Percentiles rank a stretch among this genome's conserved stretches.
phyloP scores from a whole-genome alignment of 23 tunicate species.

The Botrylloides violaceus region DNA sequence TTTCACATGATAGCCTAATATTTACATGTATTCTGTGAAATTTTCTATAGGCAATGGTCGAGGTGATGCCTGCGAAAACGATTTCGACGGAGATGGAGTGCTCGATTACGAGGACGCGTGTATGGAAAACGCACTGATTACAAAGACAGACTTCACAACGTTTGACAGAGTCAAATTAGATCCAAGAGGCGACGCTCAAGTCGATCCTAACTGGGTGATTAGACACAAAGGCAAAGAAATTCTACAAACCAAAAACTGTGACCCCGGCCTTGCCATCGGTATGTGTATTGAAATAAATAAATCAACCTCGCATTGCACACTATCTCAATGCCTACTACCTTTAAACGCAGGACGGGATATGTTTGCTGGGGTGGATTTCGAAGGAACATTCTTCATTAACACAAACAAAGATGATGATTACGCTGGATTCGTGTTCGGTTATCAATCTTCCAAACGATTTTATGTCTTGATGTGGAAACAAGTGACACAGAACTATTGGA shows the following conservation, averaged over 20 bases:
- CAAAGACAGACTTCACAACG: conserved; percentile 56
- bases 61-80: conserved; percentile 88
- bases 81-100: conserved; percentile 83
- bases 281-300: background rate
- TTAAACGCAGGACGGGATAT: conserved; percentile 81
- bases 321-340: background rate
- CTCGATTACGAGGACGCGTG: conserved; percentile 64
- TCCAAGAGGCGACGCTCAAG: conserved; percentile 74
- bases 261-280: conserved; percentile 96
- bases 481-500: conserved; percentile 75
- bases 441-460: conserved; percentile 80
- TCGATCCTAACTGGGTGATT: conserved; percentile 86
- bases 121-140: conserved; percentile 42
- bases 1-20: background rate
- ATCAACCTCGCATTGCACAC: background rate
- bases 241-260: conserved; percentile 90
- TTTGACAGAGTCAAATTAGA: conserved; percentile 83
- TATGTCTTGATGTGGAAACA: conserved; percentile 98
- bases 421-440: conserved; percentile 97
- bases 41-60: conserved; percentile 60
- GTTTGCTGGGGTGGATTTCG: conserved; percentile 82
- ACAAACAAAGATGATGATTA: conserved; percentile 80
- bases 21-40: background rate
- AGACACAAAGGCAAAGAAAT: conserved; percentile 84
- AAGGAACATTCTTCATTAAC: conserved; percentile 88